Evolutionary conservation across 2,113 vertebrate genomes (phyloP).

Genomic region (Grantiella picta): DNA sequence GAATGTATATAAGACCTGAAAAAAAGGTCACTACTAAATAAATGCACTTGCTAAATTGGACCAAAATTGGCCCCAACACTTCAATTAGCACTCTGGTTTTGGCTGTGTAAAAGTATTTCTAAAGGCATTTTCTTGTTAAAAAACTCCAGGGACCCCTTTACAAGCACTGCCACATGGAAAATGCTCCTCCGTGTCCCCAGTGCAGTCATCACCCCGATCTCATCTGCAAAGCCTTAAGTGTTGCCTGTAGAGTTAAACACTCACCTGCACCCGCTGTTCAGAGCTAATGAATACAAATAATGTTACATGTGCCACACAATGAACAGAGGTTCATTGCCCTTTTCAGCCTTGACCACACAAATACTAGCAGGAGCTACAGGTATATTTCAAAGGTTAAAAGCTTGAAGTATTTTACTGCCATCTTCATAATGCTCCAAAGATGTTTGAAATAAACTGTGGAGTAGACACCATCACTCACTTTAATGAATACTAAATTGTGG

Average conservation of each 20-base stretch:
- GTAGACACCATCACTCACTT: background rate
- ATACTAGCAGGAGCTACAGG: background rate
- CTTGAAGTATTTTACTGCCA: background rate
- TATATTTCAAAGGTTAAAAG: background rate
- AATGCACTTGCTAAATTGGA: constrained; percentile 24
- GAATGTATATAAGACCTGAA: constrained; percentile 9
- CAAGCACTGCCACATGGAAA: background rate
- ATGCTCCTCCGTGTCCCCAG: background rate
- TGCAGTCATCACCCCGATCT: background rate
- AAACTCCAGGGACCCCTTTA: background rate
- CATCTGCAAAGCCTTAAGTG: background rate
- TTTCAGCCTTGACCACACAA: background rate
- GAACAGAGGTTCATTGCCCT: background rate
- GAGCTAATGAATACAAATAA: background rate
- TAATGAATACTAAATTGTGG: background rate
- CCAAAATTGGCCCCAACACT: constrained; percentile 1
- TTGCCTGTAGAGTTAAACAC: background rate
- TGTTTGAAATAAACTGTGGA: background rate
- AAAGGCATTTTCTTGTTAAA: constrained; percentile 27
- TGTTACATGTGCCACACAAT: accelerated
- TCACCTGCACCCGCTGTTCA: background rate
- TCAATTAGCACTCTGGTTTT: constrained; percentile 41
- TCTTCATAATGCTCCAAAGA: background rate
- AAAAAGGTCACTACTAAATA: background rate
- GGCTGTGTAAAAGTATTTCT: constrained; percentile 23